Conservation (phyloP, 1,140 invertebrate genomes). For the Trichonephila clavata region DNA sequence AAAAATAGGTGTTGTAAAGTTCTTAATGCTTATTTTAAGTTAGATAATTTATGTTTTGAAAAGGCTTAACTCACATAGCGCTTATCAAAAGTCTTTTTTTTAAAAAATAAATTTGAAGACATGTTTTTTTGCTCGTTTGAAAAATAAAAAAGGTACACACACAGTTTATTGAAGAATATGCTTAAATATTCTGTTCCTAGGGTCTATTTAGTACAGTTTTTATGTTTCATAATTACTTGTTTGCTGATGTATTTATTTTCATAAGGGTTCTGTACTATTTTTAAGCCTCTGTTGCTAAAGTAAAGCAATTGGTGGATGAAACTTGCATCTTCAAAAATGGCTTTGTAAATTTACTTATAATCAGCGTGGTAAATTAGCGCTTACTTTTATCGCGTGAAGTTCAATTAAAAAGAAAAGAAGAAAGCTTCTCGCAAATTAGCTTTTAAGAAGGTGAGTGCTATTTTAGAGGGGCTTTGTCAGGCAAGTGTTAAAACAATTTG, state of each 20-base stretch:
- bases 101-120: no score
- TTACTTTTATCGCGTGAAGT: not conserved
- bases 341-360: conserved; percentile 34
- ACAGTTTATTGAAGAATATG: no score
- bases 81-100: no score
- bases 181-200: no score
- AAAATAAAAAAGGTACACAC: no score
- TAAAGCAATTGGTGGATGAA: not conserved
- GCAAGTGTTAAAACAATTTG: conserved; percentile 57
- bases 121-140: no score
- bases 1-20: no score
- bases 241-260: conserved; percentile 5
- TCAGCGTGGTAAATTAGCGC: conserved; percentile 11
- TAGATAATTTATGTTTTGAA: no score
- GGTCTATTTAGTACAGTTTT: not conserved
- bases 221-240: not conserved
- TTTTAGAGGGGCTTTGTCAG: conserved; percentile 30
- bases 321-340: not conserved
- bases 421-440: conserved; percentile 34
- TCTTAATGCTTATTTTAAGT: no score
- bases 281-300: not conserved
- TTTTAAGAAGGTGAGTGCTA: conserved; percentile 49
- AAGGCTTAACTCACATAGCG: no score
- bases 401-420: conserved; percentile 34
- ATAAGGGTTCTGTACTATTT: not conserved